These are phyloP conservation scores for Drosophila rhopaloa DNA, from an alignment of 1,140 invertebrate species.

Conservation along the genomic window DNA sequence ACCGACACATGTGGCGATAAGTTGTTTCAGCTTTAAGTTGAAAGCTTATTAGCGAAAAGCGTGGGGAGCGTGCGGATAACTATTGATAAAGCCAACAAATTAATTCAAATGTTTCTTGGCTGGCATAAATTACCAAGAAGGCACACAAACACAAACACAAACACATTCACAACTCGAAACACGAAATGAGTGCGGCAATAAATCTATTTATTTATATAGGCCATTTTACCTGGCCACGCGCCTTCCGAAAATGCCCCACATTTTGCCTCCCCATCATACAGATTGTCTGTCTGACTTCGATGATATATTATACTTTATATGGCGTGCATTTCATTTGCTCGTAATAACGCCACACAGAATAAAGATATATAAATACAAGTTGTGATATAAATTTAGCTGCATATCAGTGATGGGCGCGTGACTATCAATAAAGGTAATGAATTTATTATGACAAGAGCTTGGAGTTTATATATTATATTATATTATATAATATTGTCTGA, in stretches of 20 bases:
- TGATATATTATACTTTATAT: slow-evolving; percentile 79
- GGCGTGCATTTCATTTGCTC: slow-evolving; percentile 72
- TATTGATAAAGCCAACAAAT: slow-evolving; percentile 70
- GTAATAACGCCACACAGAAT: slow-evolving; percentile 54
- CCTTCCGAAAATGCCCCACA: background rate
- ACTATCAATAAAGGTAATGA: background rate
- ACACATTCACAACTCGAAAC: background rate
- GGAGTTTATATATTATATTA: background rate
- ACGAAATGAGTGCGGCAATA: slow-evolving; percentile 49
- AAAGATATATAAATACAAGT: slow-evolving; percentile 35
- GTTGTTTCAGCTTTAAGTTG: slow-evolving; percentile 23
- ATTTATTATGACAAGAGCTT: no score
- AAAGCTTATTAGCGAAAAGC: slow-evolving; percentile 51
- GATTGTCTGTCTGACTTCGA: slow-evolving; percentile 45
- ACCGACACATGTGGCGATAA: slow-evolving; percentile 8
- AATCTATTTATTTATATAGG: slow-evolving; percentile 70
- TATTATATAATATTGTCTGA: background rate
- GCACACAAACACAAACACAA: background rate
- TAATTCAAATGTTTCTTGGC: slow-evolving; percentile 66
- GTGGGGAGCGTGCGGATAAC: slow-evolving; percentile 2
- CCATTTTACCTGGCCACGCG: slow-evolving; percentile 37
- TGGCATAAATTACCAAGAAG: slow-evolving; percentile 65
- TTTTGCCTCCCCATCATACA: slow-evolving; percentile 10
- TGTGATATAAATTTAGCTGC: slow-evolving; percentile 45
- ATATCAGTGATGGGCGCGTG: slow-evolving; percentile 12